phyloP scores from a whole-genome alignment of 1,140 invertebrate genomes.

The Eumaeus atala region DNA sequence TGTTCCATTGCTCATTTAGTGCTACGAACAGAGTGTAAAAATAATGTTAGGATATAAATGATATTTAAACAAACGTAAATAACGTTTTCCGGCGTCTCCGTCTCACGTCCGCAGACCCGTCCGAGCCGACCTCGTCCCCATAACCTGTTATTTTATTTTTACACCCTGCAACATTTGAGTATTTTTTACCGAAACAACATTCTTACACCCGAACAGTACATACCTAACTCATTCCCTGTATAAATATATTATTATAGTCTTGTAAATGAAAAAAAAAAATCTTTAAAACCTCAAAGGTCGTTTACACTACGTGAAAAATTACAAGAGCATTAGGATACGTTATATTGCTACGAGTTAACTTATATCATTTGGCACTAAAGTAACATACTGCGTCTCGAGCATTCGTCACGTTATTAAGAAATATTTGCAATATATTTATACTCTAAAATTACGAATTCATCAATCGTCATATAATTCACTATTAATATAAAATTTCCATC shows the following conservation, averaged over 20 bases:
- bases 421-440: conserved; percentile 39
- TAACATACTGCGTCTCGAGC: conserved; percentile 73
- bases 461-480: conserved; percentile 12
- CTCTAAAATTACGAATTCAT: conserved; percentile 47
- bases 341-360: conserved; percentile 72
- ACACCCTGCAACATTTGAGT: conserved; percentile 66
- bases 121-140: neutral
- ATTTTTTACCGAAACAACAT: conserved; percentile 67
- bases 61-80: conserved; percentile 28
- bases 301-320: conserved; percentile 70
- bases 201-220: conserved; percentile 68
- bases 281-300: conserved; percentile 68
- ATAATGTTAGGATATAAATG: conserved; percentile 36
- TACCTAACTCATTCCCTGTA: conserved; percentile 72
- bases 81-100: conserved; percentile 16
- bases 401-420: conserved; percentile 60
- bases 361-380: conserved; percentile 75
- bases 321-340: conserved; percentile 70
- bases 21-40: conserved; percentile 67
- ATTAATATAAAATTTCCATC: conserved; percentile 13
- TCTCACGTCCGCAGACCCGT: neutral
- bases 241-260: conserved; percentile 71
- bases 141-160: conserved; percentile 46
- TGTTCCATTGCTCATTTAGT: conserved; percentile 71
- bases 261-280: conserved; percentile 73